These are phyloP conservation scores for Peromyscus nudipes DNA, from an alignment of 2,797 vertebrate genomes.

Conservation along the genomic window DNA sequence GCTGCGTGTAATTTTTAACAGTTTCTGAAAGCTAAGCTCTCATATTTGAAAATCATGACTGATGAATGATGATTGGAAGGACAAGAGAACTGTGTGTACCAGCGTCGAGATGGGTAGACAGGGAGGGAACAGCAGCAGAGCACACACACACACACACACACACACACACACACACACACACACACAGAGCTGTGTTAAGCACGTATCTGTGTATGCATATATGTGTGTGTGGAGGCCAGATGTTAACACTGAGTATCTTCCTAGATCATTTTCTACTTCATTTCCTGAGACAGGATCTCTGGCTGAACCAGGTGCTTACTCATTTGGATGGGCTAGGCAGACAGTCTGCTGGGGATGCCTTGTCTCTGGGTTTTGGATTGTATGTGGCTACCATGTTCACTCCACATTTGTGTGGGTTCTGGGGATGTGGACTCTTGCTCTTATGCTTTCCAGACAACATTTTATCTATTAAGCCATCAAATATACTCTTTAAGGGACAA, in stretches of 20 bases:
- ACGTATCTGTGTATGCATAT: neutral
- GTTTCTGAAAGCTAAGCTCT: neutral
- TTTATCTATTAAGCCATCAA: neutral
- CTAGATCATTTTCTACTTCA: neutral
- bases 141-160: neutral
- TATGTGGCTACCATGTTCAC: no score
- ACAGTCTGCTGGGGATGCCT: no score
- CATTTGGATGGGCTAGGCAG: no score
- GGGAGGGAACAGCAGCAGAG: neutral
- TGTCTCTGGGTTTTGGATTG: neutral
- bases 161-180: neutral
- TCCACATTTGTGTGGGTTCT: neutral
- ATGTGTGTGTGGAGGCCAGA: neutral
- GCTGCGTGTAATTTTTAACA: neutral
- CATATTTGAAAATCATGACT: conserved; percentile 10
- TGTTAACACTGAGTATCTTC: neutral
- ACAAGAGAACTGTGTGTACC: neutral
- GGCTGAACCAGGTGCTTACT: neutral
- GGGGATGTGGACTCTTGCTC: neutral
- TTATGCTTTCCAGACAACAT: neutral
- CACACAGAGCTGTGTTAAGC: neutral
- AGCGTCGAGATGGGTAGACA: neutral
- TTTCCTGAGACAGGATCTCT: neutral
- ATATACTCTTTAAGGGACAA: conserved; percentile 39
- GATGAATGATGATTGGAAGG: neutral